Percentiles rank a stretch among this genome's conserved stretches.
These are phyloP conservation scores for Hypanus sabinus DNA, from an alignment of 2,113 vertebrate species.

Conservation along the genomic window DNA sequence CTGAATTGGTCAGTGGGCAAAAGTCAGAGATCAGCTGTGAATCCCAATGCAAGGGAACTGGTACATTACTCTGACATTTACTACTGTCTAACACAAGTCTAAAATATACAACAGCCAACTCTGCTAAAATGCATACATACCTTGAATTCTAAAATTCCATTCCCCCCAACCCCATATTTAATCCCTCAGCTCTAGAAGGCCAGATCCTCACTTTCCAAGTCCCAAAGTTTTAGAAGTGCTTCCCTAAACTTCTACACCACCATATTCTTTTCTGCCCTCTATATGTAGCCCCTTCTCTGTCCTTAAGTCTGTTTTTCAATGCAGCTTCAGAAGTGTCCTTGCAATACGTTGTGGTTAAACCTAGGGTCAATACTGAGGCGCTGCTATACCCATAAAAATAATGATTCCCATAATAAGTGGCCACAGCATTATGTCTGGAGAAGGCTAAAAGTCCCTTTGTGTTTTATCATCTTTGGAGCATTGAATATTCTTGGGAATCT, in stretches of 20 bases:
- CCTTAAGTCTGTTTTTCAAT: background rate
- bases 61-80: background rate
- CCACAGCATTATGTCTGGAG: too few relatives aligned
- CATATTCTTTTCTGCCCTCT: background rate
- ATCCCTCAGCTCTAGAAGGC: background rate
- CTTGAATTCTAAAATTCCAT: background rate
- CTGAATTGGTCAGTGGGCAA: background rate
- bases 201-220: background rate
- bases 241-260: background rate
- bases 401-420: too few relatives aligned
- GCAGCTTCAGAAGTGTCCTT: background rate
- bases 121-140: too few relatives aligned
- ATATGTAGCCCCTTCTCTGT: background rate
- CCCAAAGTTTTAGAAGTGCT: background rate
- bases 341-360: too few relatives aligned
- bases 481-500: too few relatives aligned
- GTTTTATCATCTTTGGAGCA: too few relatives aligned
- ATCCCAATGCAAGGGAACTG: background rate
- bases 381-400: too few relatives aligned
- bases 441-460: too few relatives aligned
- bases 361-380: too few relatives aligned
- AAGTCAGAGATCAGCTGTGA: background rate
- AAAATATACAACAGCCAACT: background rate
- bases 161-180: too few relatives aligned
- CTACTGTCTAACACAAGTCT: background rate